Conservation (phyloP, 2,888 invertebrate species). For the Heliconius cydno region DNA sequence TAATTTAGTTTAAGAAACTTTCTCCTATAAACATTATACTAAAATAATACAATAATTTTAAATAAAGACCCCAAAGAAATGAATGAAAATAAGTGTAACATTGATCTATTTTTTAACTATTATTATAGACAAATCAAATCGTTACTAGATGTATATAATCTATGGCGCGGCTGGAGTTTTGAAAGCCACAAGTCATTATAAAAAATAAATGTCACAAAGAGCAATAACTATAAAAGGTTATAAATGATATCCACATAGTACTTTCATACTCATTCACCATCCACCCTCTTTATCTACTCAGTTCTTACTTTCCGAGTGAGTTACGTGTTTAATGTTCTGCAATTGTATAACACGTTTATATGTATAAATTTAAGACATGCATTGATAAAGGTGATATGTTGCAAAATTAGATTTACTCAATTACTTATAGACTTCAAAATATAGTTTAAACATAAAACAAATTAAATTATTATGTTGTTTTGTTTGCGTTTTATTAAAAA, state of each 20-base stretch:
- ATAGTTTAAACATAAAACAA: too few species aligned
- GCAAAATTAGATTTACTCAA: not conserved
- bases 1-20: not conserved
- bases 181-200: slow-evolving; percentile 59
- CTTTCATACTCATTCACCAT: slow-evolving; percentile 52
- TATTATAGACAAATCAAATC: not conserved
- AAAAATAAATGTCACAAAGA: slow-evolving; percentile 63
- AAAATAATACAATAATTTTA: slow-evolving; percentile 6
- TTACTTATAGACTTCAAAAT: too few species aligned
- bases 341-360: not conserved
- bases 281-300: not conserved
- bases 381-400: not conserved
- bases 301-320: not conserved
- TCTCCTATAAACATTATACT: not conserved
- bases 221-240: slow-evolving; percentile 64
- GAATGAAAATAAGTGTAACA: slow-evolving; percentile 40
- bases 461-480: not conserved
- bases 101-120: slow-evolving; percentile 7
- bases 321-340: not conserved
- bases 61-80: not conserved
- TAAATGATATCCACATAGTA: slow-evolving; percentile 58
- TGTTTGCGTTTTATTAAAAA: not conserved
- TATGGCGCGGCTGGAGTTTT: slow-evolving; percentile 57
- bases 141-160: slow-evolving; percentile 47
- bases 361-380: not conserved